Evolutionary conservation across 2,113 vertebrate species (phyloP), one percentile per base, ranked within the genome.

Genomic region (Pimephales promelas): DNA sequence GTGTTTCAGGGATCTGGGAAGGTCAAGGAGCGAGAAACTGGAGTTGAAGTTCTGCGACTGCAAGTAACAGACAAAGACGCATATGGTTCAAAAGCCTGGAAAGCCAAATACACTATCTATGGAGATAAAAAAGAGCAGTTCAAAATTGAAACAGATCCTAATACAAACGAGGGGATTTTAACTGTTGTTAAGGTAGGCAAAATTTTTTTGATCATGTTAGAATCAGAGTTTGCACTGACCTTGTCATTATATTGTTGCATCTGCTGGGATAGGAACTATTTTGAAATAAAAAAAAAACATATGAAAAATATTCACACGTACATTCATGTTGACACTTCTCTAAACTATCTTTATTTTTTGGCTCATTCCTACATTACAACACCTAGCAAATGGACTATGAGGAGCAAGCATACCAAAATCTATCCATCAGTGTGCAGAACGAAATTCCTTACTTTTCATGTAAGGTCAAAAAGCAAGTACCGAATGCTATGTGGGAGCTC

Each of bases 161-260:
- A 79, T 10, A 96, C 94, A 31, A 96, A 95, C 10, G 94, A 96
- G 36, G 96, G 96, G 1, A 79, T 97, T 72, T 72, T 97, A 54
- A 93, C 83, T 20, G 59, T 97, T 13, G 34, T 94, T 45, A 91
- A 96, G 96, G 96, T 96, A 94, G 4, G 43, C 3, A 31, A 9
- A 79, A 54, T 20, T 16, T 54, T 54, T 54, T 54, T 54, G 18
- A 54, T 54, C 4, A 13, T 13, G 4, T 13, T 8, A 64, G 7
- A 18, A 36, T 22, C 31, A 66, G 28, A 31, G 62, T 70, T 40
- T 70, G 10, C 4, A 13, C 66, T 11, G 34, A 31, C 6, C 28
- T 34, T 31, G 47, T 47, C 13, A 13, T 49, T 49, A 49, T 34
- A 20, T 20, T 4, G 26, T 34, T 61, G 11, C 0, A 13, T 62